Base-by-base conservation (phyloP, 2,113 vertebrate species). In the Nannobrachium achirus region DNA sequence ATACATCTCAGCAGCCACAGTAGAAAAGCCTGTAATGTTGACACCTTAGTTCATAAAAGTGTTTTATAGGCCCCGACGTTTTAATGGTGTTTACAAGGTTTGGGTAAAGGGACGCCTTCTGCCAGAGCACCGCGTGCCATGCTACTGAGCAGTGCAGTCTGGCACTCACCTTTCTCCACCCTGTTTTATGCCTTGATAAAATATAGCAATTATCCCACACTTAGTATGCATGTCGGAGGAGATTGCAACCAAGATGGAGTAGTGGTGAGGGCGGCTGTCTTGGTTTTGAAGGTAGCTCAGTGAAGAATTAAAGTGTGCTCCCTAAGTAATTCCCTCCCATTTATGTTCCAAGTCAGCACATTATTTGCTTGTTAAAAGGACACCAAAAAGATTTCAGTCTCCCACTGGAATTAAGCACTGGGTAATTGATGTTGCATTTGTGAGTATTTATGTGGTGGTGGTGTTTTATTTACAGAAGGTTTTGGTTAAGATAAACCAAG, bases 51-150 rank as follows among this genome's bases (percentile, higher is more conserved):
- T 93, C 75, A 86, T 94, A 92, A 93, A 96, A 88, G 33, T 90
- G 65, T 75, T 89, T 91, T 92, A 92, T 79, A 77, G 80, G 71
- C 73, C 75, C 74, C 86, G 90, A 78, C 86, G 87, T 84, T 93
- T 92, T 94, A 92, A 92, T 65, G 56, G 86, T 94, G 88, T 93
- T 95, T 94, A 93, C 83, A 75, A 63, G 88, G 80, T 88, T 92
- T 85, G 83, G 82, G 79, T 79, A 88, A 85, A 80, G 76, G 68
- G 75, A 81, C 10, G 63, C 78, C 73, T 87, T 81, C 73, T 73
- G 76, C 85, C 76, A 81, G 63, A 61, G 14, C 83, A 81, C 63
- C 84, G 71, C 46, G 71, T 79, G 62, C 80, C 70, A 70, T 69
- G 82, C 66, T 65, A 73, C 78, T 83, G 77, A 91, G 80, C 71